phyloP scores from a whole-genome alignment of 2,888 invertebrate genomes.

The Teleiodes luculella region DNA sequence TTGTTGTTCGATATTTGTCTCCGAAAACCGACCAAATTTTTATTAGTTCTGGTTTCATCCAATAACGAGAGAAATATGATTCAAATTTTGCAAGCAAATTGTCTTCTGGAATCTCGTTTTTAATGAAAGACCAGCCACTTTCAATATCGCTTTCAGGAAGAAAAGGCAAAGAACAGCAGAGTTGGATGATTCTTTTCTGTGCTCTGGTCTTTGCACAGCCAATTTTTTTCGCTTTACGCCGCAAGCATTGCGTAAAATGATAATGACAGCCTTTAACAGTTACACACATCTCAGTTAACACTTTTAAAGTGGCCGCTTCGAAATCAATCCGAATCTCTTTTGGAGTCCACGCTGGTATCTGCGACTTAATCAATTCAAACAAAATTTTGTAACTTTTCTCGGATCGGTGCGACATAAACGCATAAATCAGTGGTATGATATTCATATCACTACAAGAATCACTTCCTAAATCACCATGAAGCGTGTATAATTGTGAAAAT shows the following conservation, averaged over 20 bases:
- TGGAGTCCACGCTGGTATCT: not conserved
- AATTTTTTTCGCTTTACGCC: not conserved
- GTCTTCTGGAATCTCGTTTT: no score
- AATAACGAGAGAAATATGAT: not conserved
- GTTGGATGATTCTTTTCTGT: not conserved
- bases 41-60: not conserved
- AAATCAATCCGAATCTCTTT: not conserved
- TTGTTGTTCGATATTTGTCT: not conserved
- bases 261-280: not conserved
- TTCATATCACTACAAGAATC: not conserved
- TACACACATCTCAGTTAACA: not conserved
- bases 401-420: not conserved
- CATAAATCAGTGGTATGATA: not conserved
- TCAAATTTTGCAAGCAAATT: no score
- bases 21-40: not conserved
- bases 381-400: not conserved
- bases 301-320: not conserved
- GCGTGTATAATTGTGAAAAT: not conserved
- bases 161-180: not conserved
- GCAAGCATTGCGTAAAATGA: not conserved
- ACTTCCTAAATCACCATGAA: not conserved
- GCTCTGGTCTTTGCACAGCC: not conserved
- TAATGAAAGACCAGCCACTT: not conserved
- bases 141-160: not conserved
- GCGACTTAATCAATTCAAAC: not conserved